Evolutionary conservation across 2,113 vertebrate genomes (phyloP).

Genomic region (Takifugu flavidus): DNA sequence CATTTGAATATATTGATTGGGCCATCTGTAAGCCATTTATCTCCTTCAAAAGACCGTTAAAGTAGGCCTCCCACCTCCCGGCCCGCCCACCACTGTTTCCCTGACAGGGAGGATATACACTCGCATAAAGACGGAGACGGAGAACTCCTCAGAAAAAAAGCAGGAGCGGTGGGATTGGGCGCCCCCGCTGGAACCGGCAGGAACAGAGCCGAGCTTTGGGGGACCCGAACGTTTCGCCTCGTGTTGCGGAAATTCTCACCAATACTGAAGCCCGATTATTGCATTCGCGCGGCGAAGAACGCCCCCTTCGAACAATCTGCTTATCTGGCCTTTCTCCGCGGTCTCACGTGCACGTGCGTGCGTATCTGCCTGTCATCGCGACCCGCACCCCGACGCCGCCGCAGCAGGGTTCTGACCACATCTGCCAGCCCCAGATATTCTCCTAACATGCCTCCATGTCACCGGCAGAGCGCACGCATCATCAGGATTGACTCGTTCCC

Average conservation of each 20-base stretch:
- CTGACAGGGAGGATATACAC: constrained; percentile 50
- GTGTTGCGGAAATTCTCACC: constrained; percentile 49
- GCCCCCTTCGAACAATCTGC: constrained; percentile 70
- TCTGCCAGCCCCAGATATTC: constrained; percentile 69
- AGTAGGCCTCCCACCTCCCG: constrained; percentile 67
- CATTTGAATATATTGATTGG: constrained; percentile 83
- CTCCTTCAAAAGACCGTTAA: constrained; percentile 78
- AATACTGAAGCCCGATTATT: constrained; percentile 73
- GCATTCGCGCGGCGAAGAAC: constrained; percentile 64
- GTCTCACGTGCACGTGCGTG: constrained; percentile 27
- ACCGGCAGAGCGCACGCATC: constrained; percentile 54
- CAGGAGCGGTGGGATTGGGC: neutral
- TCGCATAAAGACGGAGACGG: constrained; percentile 16
- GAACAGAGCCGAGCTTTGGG: constrained; percentile 31
- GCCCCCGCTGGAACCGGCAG: constrained; percentile 6
- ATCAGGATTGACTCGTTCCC: constrained; percentile 67
- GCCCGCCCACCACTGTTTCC: constrained; percentile 68
- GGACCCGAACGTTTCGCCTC: constrained; percentile 40
- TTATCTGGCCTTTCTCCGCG: constrained; percentile 63
- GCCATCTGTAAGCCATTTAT: constrained; percentile 83
- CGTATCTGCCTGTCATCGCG: constrained; percentile 54
- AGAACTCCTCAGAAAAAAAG: constrained; percentile 24
- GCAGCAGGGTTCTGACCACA: constrained; percentile 51
- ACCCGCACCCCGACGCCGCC: constrained; percentile 52
- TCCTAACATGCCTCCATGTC: constrained; percentile 41